A percentile compares a stretch with the other conserved stretches of the same genome.
Evolutionary conservation across 2,113 vertebrate genomes (phyloP).

Genomic region (Ophiodon elongatus): DNA sequence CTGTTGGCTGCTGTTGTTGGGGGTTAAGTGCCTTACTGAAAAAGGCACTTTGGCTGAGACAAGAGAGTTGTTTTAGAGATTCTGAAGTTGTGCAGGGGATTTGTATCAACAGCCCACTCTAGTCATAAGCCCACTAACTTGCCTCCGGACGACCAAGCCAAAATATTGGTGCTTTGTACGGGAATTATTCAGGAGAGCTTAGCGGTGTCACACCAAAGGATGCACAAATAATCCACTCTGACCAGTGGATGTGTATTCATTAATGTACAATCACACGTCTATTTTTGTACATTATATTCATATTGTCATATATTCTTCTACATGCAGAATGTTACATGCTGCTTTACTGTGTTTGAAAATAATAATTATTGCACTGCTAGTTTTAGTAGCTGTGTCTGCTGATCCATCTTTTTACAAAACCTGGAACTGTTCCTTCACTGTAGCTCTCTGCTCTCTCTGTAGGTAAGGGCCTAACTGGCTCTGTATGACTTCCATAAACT

Average conservation of each 20-base stretch:
- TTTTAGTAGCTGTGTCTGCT: constrained; percentile 74
- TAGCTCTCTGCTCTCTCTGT: constrained; percentile 32
- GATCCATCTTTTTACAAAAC: constrained; percentile 40
- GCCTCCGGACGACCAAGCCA: not conserved
- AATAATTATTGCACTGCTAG: constrained; percentile 85
- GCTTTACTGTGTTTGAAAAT: constrained; percentile 76
- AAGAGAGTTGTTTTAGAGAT: not conserved
- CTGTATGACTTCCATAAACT: constrained; percentile 29
- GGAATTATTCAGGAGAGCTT: constrained; percentile 31
- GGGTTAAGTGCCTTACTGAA: constrained; percentile 37
- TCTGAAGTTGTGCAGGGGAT: constrained; percentile 25
- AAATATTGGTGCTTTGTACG: constrained; percentile 25
- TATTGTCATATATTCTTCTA: constrained; percentile 82
- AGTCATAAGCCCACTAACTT: not conserved
- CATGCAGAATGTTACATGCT: constrained; percentile 83
- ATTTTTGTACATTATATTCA: constrained; percentile 75
- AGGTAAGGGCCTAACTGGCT: constrained; percentile 1
- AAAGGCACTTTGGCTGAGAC: constrained; percentile 12
- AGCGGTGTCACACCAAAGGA: constrained; percentile 54
- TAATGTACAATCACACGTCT: constrained; percentile 60
- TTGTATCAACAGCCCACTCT: not conserved
- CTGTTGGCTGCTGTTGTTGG: not conserved
- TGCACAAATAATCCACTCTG: constrained; percentile 37
- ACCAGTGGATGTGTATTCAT: constrained; percentile 37
- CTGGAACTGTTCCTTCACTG: constrained; percentile 43